Base-by-base conservation (phyloP, 2,113 vertebrate species). In the Burhinus oedicnemus region DNA sequence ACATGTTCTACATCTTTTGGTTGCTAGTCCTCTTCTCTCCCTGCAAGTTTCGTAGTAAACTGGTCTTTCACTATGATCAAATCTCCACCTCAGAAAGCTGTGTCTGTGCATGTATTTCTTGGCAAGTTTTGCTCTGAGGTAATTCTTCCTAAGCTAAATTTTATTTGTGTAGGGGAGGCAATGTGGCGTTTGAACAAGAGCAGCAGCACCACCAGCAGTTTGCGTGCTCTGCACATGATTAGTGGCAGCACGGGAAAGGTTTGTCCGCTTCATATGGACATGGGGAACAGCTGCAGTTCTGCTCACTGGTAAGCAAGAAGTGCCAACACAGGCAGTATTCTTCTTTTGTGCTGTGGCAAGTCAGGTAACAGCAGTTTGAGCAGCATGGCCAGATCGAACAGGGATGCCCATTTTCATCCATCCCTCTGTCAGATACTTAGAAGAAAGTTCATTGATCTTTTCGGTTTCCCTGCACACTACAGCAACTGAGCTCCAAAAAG, bases 161-260 rank as follows among this genome's bases (percentile, higher is more conserved):
- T 95, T 97, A n/a, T 95, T 69, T 87, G 71, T 82, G 64, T 97
- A 96, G 38, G 95, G 90, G 71, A 98, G 96, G 83, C 97, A 97
- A 79, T 98, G 97, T 2, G 97, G 97, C 89, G 12, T 95, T 97
- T 82, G 97, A 96, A 89, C 96, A 97, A 70, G 97, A 98, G 60
- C 97, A 98, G 91, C 97, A 97, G 61, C 98, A 98, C 68, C 95
- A 97, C 76, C 97, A 97, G 58, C 97, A 97, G 49, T 97, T 96
- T 85, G 97, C 92, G 7, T 81, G 94, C 62, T 98, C 97, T 1
- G 97, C 74, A 14, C 95, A 96, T 23, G 96, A 96, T 44, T 96
- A 97, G 79, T 97, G 96, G 57, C 96, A 97, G 83, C 80, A 98
- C 34, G 96, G 97, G 86, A 95, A 98, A 71, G 44, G 60, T n/a